Evolutionary conservation across 2,888 invertebrate species (phyloP), one percentile per base, ranked within the genome.

Genomic region (Amblyjoppa proteus): DNA sequence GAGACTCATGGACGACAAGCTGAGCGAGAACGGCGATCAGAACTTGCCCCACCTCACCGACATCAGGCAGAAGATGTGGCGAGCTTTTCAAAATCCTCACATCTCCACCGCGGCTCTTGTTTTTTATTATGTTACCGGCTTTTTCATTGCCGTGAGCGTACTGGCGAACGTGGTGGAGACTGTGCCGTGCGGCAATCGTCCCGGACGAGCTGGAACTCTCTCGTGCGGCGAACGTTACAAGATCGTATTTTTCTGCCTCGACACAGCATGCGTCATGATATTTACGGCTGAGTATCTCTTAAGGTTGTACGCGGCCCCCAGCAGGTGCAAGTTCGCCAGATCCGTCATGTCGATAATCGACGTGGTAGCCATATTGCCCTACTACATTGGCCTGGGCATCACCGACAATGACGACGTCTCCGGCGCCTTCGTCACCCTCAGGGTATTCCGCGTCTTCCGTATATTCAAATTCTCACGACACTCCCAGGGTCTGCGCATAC

Each of bases 401-500:
- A 98, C 98, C 87, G 99, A 99, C 95, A 99, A 99, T 95, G 99
- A 99, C 94, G 99, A 99, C 95, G 99, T 99, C 86, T 99, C 99
- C 88, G 99, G 99, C 86, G 99, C 99, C 83, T 99, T 99, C 95
- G 99, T 99, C 90, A 99, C 99, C 88, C 96, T 99, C 90, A 96
- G 99, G 93, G 99, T 99, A 94, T 99, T 99, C 95, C 96, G 99
- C 91, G 99, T 99, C 92, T 99, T 99, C 96, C 97, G 99, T 94
- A 99, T 99, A 94, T 99, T 99, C 96, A 99, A 99, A 96, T 99
- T 99, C 95, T 99, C 99, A 88, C 97, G 99, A 90, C 99, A 99
- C 95, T 99, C 99, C 89, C 99, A 99, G 95, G 99, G 99, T 80
- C 96, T 99, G 84, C 96, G 99, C 89, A 99, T 99, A 94, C 96